Evolutionary conservation across 2,888 invertebrate genomes (phyloP), one percentile per base, ranked within the genome.

Genomic region (Choristoneura rosaceana): DNA sequence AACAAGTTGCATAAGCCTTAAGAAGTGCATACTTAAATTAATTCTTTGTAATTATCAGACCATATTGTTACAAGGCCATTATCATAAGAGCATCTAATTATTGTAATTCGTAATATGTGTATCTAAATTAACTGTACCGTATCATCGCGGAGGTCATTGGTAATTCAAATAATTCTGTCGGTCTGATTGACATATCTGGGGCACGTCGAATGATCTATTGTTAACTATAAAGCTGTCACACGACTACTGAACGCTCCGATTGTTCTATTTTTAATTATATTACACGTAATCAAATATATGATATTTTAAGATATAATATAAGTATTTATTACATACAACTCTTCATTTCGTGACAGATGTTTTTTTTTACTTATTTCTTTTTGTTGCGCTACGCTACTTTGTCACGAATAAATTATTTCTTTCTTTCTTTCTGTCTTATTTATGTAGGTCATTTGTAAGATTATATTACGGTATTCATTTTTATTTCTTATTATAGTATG

Each of bases 141-240:
- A 82, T 83, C 84, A 84, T 87, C 84, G 77, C 70, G 83, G 87
- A 89, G 88, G 88, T 85, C 82, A 73, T 55, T 68, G 73, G 66
- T 74, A 77, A 78, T 81, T 82, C 80, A 76, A 82, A 80, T 77
- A 77, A 78, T 73, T 77, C 74, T 74, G 78, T 77, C 76, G 75
- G 71, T 62, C 34, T 84, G 87, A 89, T 82, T 86, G 90, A 86
- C 86, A 79, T 77, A 86, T 86, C 78, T 87, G 82, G 89, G 87
- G 76, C 84, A 76, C 67, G 76, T 75, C 80, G 84, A 79, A 78
- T 78, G 68, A 55, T 75, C 78, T 74, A 86, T 88, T 87, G 87
- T 82, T 88, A 81, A 77, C 80, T 76, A 43, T 43, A 79, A 78
- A 79, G 77, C 76, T 81, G 81, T 80, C 80, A 76, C 73, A 73